Base-by-base conservation (phyloP, 2,113 vertebrate species). In the Hipposideros armiger region DNA sequence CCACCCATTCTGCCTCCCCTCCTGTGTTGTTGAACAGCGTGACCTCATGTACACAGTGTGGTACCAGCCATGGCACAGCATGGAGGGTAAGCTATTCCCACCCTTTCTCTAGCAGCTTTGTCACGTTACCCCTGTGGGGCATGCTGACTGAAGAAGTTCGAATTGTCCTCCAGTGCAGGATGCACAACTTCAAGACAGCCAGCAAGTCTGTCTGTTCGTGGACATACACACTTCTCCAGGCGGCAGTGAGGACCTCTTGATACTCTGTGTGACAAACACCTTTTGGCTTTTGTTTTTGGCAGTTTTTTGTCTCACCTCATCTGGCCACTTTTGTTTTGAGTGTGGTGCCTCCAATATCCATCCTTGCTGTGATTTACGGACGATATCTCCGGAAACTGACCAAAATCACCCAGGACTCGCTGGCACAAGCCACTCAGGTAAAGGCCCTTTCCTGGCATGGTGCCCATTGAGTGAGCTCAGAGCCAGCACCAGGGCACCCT, bases 381-480 rank as follows among this genome's bases (percentile, higher is more conserved):
- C 98, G 99, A 85, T 99, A 99, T 69, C 98, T 99, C 42, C 98
- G 99, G 97, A 99, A 99, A 90, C 98, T 99, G 96, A 99, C 99
- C 88, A 99, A 99, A 98, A 92, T 97, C 62, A 99, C 99, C 1
- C 99, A 99, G 97, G 99, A 99, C n/a, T 99, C 99, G 16, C 98
- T 99, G 36, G 99, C 99, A 87, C 98, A 99, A 82, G 99, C 99
- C 90, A 99, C 99, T 87, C 99, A 99, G 99, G 99, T 99, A 97
- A 97, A 87, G 42, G 87, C 94, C 58, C 50, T 36, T 54, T 45
- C n/a, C 28, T 0, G 0, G 19, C 1, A 0, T 6, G 30, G 17
- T 45, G 11, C 58, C 42, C 9, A 11, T 58, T 17, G 47, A 15
- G 17, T 28, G 47, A 69, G 22, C 52, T 47, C 66, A n/a, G 52